Conservation (phyloP, 2,888 invertebrate genomes). For the Aromia moschata region DNA sequence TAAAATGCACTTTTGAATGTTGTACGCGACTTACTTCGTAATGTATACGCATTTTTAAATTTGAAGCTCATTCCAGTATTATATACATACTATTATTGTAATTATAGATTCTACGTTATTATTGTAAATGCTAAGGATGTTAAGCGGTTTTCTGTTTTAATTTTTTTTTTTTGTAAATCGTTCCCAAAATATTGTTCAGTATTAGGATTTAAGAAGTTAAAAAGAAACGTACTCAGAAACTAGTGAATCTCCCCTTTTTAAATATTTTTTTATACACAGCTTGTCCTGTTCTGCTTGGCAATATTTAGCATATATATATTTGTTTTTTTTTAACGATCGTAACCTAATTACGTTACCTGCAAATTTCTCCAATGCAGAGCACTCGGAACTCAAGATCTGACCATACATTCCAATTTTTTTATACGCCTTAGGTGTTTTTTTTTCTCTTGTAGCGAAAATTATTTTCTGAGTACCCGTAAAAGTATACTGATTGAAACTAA, state of each 20-base stretch:
- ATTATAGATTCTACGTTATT: slow-evolving; percentile 34
- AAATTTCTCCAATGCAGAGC: too few species aligned
- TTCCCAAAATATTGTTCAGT: slow-evolving; percentile 29
- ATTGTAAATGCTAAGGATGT: slow-evolving; percentile 36
- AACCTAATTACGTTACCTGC: background rate
- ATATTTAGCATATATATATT: too few species aligned
- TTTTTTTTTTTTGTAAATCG: slow-evolving; percentile 7
- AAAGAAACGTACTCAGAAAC: slow-evolving; percentile 23
- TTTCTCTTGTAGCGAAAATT: slow-evolving; percentile 8
- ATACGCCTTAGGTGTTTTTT: background rate
- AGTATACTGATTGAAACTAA: slow-evolving; percentile 61
- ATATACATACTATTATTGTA: slow-evolving; percentile 44
- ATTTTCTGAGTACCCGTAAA: slow-evolving; percentile 37
- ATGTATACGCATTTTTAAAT: slow-evolving; percentile 56
- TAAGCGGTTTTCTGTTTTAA: slow-evolving; percentile 30
- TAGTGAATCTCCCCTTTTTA: slow-evolving; percentile 26
- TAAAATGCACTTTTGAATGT: slow-evolving; percentile 24
- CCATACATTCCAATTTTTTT: slow-evolving; percentile 19
- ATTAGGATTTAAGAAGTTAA: slow-evolving; percentile 26
- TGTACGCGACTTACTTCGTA: slow-evolving; percentile 39
- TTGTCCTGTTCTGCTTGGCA: too few species aligned
- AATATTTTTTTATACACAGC: too few species aligned
- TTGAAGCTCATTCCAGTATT: slow-evolving; percentile 62
- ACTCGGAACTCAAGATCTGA: too few species aligned
- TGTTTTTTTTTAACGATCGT: too few species aligned